phyloP scores from a whole-genome alignment of 2,888 invertebrate species.

The Idaea biselata region DNA sequence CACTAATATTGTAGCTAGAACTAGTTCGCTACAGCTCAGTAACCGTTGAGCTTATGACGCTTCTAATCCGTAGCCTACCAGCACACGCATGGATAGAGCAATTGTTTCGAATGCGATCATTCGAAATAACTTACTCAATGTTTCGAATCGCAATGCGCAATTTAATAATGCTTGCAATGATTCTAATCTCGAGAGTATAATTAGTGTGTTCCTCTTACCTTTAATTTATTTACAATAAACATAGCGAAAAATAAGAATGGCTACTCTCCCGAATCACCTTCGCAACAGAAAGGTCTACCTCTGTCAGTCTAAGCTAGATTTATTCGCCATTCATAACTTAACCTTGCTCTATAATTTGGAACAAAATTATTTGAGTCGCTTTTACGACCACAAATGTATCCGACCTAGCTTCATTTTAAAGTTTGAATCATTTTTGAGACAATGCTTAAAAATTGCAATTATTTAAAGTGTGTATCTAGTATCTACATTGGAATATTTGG shows the following conservation, averaged over 20 bases:
- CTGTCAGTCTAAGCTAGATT: constrained; percentile 1
- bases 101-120: not conserved
- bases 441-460: not conserved
- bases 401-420: not conserved
- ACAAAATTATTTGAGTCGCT: constrained; percentile 1
- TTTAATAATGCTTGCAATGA: not conserved
- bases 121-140: not conserved
- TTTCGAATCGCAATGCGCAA: not conserved
- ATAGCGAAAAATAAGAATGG: not conserved
- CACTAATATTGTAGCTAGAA: constrained; percentile 10
- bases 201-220: not conserved
- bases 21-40: constrained; percentile 12
- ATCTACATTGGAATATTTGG: not conserved
- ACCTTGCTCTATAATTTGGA: not conserved
- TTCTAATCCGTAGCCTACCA: constrained; percentile 17
- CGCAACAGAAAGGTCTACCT: not conserved
- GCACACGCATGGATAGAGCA: not conserved
- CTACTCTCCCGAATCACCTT: not conserved
- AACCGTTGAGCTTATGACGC: constrained; percentile 18
- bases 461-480: not conserved
- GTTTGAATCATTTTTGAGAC: not conserved
- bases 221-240: not conserved
- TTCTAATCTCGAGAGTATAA: not conserved
- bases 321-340: not conserved
- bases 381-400: not conserved